These are phyloP conservation scores for Eospalax fontanierii DNA, from an alignment of 2,797 vertebrate genomes.

Conservation along the genomic window DNA sequence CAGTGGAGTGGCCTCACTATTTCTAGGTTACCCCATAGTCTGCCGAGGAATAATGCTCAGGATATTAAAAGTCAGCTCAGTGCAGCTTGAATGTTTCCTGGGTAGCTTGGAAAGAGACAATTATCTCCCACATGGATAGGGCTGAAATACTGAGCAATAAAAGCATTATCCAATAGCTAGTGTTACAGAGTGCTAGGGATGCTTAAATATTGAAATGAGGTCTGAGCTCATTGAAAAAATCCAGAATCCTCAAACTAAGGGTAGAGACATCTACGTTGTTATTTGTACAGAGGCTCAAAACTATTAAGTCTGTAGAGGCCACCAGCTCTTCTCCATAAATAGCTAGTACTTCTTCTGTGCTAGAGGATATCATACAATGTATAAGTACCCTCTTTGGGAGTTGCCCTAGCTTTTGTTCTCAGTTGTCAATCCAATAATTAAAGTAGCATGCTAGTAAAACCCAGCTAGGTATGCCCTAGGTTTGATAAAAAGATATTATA, in stretches of 20 bases:
- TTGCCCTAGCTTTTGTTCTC: not conserved
- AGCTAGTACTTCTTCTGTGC: not conserved
- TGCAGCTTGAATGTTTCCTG: not conserved
- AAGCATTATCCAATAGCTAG: not conserved
- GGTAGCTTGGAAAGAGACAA: not conserved
- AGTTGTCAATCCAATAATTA: not conserved
- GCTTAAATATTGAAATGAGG: not conserved
- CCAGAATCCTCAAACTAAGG: not conserved
- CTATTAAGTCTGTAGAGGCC: not conserved
- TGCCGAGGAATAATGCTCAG: not conserved
- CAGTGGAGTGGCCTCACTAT: not conserved
- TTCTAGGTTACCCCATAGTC: not conserved
- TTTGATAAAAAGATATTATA: not conserved
- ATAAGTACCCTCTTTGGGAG: not conserved
- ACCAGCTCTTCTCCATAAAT: not conserved
- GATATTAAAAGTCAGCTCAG: not conserved
- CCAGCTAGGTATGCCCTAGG: not conserved
- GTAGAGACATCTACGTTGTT: not conserved
- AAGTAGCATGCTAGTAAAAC: not conserved
- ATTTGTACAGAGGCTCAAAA: not conserved
- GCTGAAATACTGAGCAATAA: not conserved
- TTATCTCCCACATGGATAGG: not conserved
- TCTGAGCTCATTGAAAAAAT: conserved; percentile 20
- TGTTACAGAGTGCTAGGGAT: not conserved
- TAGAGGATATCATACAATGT: not conserved